Evolutionary conservation across 2,888 invertebrate genomes (phyloP).

Genomic region (Lasioglossum malachurum): DNA sequence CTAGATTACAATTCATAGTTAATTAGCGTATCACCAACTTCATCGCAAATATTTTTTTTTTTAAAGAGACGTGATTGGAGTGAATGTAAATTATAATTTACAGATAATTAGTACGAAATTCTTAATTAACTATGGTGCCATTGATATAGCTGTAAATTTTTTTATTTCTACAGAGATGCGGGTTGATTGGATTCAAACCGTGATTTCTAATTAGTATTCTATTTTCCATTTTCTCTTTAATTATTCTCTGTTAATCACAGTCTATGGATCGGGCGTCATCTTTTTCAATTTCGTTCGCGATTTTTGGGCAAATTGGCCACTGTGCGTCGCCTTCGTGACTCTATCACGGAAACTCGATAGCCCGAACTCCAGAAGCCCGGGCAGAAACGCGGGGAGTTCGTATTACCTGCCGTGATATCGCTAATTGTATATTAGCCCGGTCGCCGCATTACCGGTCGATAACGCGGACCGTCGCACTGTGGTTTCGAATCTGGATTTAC

Average conservation of each 20-base stretch:
- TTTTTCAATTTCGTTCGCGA: background rate
- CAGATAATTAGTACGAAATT: background rate
- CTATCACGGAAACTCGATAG: constrained; percentile 34
- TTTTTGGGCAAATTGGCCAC: background rate
- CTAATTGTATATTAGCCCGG: constrained; percentile 56
- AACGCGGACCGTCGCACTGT: constrained; percentile 27
- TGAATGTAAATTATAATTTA: background rate
- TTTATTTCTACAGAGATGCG: background rate
- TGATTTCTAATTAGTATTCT: background rate
- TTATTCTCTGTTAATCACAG: background rate
- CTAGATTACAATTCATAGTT: background rate
- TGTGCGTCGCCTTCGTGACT: constrained; percentile 36
- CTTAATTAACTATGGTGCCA: background rate
- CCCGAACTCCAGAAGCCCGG: constrained; percentile 19
- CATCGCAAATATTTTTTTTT: background rate
- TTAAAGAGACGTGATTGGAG: background rate
- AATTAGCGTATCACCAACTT: background rate
- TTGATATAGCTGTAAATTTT: background rate
- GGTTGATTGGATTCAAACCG: background rate
- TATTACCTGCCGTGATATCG: constrained; percentile 50
- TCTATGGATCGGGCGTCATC: background rate
- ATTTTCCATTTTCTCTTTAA: background rate
- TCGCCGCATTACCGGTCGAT: constrained; percentile 55
- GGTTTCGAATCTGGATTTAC: background rate
- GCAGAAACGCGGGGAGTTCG: constrained; percentile 26